Evolutionary conservation across 2,797 vertebrate species (phyloP).

Genomic region (Benthosema pterotum): DNA sequence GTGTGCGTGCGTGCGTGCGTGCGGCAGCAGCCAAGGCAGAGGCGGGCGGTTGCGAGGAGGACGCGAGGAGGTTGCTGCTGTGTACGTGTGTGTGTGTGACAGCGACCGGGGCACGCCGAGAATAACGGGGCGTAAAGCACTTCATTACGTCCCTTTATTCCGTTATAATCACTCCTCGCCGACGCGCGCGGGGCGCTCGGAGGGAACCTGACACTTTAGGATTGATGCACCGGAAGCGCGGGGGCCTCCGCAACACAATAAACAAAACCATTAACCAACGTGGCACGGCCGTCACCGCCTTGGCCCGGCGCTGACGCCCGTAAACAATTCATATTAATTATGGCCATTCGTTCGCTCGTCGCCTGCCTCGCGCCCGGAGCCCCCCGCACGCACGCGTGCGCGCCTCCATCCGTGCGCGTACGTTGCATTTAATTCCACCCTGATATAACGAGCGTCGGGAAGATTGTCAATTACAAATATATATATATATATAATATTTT

Average conservation of each 20-base stretch:
- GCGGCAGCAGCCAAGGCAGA: conserved; percentile 74
- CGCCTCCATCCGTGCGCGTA: background rate
- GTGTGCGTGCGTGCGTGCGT: too few species aligned
- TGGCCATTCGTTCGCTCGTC: conserved; percentile 23
- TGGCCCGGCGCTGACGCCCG: conserved; percentile 44
- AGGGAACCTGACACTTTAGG: conserved; percentile 63
- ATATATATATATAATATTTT: background rate
- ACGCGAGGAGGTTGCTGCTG: too few species aligned
- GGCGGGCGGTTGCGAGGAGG: conserved; percentile 73
- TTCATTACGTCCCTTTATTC: conserved; percentile 80
- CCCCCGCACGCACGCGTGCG: conserved; percentile 35
- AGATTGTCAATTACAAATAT: conserved; percentile 60
- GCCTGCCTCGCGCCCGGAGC: conserved; percentile 34
- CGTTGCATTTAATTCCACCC: conserved; percentile 64
- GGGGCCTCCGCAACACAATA: conserved; percentile 73
- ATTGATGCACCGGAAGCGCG: conserved; percentile 74
- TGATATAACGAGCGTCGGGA: conserved; percentile 66
- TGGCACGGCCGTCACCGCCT: conserved; percentile 31
- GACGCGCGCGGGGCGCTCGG: conserved; percentile 59
- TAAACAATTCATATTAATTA: conserved; percentile 78
- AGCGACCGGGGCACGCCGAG: conserved; percentile 66
- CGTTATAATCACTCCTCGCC: conserved; percentile 75
- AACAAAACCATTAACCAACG: conserved; percentile 79
- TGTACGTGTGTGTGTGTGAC: conserved; percentile 54
- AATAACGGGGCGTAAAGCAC: conserved; percentile 78